Base-by-base conservation (phyloP, 2,113 vertebrate genomes). In the Apodemus speciosus region DNA sequence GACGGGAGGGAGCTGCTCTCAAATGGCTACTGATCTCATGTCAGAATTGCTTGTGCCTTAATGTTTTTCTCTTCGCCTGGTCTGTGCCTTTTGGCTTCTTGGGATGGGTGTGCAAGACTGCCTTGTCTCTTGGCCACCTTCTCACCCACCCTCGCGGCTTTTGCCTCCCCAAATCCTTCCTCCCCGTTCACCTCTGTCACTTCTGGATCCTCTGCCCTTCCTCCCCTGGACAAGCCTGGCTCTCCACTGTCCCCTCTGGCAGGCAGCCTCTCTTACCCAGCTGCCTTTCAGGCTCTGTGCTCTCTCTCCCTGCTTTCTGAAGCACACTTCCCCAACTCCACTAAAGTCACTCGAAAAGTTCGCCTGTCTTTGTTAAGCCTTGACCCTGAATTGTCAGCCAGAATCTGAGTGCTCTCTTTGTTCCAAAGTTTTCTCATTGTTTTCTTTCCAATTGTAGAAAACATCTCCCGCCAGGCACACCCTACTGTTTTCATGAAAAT, bases 401-500 rank as follows among this genome's bases (percentile, higher is more conserved):
- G 95, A 94, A 92, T 95, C 95, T 94, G 89, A 96, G 85, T 25
- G 1, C 85, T 84, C 88, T 96, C 88, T 96, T 97, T 97, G 96
- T 97, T 96, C 93, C n/a, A 89, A 94, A 96, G 84, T 96, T 95
- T 94, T 95, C 91, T 94, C 91, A 94, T 96, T 97, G 95, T 96
- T 92, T 96, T 91, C 88, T 91, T 95, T 96, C 91, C 94, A 88
- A 96, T 91, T 91, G 89, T 90, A 95, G 95, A 95, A 96, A 96
- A 95, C 95, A 95, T 96, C 95, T 96, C 95, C 94, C 15, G 13
- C 91, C 89, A 94, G 96, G 96, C 97, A 97, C 95, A 96, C 95
- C 93, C 97, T 95, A 93, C 97, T 96, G 97, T 97, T 96, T 95
- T 95, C 94, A 88, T 95, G 96, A 96, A 97, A 97, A 97, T 97